Conservation (phyloP, 2,113 vertebrate genomes). For the Corythaeola cristata region DNA sequence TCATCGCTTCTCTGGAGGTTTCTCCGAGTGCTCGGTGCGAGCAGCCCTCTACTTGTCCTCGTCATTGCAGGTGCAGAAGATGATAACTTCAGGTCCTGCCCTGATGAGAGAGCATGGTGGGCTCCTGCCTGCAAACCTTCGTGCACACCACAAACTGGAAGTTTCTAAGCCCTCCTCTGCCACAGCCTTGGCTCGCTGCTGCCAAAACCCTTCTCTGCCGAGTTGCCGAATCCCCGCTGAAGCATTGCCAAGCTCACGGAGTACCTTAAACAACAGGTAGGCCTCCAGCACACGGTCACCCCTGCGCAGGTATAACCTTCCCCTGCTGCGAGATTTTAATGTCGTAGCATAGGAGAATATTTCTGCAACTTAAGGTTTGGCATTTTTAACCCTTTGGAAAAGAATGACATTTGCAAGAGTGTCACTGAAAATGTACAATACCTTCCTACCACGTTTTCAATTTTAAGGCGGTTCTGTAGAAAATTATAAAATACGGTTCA, state of each 20-base stretch:
- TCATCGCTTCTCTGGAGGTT: background rate
- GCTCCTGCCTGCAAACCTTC: background rate
- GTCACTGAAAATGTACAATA: background rate
- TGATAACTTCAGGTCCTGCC: background rate
- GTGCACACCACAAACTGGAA: fast-evolving
- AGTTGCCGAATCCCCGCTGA: background rate
- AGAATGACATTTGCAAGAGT: background rate
- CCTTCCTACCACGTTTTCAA: background rate
- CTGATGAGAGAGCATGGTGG: background rate
- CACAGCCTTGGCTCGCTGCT: fast-evolving
- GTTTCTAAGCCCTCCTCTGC: background rate
- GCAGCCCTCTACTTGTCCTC: background rate
- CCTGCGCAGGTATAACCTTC: background rate
- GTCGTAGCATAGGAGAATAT: background rate
- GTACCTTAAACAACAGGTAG: background rate
- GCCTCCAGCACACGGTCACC: background rate
- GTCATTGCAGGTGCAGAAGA: fast-evolving
- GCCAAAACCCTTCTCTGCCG: fast-evolving
- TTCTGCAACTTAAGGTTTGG: background rate
- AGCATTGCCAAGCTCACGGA: background rate
- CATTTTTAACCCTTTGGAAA: background rate
- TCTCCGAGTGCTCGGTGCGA: background rate
- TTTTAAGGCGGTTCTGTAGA: background rate
- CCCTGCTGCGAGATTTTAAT: background rate
- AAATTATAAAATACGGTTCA: background rate